These are phyloP conservation scores for Bubo blakistoni DNA, from an alignment of 2,113 vertebrate genomes.

Conservation along the genomic window DNA sequence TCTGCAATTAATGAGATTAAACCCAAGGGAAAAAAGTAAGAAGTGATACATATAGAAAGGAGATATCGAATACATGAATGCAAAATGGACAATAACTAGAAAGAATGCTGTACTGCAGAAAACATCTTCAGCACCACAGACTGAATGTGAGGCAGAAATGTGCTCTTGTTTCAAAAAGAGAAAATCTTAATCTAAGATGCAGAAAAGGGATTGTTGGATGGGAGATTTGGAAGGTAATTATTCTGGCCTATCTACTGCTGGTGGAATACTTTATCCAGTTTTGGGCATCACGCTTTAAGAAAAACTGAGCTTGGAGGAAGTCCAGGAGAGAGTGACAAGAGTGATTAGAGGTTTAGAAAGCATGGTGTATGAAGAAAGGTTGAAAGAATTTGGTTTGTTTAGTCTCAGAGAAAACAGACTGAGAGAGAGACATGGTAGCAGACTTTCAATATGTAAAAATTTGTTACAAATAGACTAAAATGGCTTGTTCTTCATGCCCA, in stretches of 20 bases:
- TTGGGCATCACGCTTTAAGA: slow-evolving; percentile 12
- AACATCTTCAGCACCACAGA: background rate
- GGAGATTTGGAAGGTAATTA: background rate
- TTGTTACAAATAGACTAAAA: background rate
- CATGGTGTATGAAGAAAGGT: slow-evolving; percentile 28
- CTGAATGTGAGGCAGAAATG: background rate
- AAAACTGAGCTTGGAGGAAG: slow-evolving; percentile 6
- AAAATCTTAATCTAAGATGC: background rate
- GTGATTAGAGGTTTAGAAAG: slow-evolving; percentile 46
- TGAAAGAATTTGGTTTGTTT: slow-evolving; percentile 58
- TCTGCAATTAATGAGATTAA: background rate
- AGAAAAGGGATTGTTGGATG: background rate
- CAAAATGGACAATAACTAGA: background rate
- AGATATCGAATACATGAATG: background rate
- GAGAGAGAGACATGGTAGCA: background rate
- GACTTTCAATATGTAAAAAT: background rate
- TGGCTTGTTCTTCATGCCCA: background rate
- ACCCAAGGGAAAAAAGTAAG: background rate
- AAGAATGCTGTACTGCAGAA: background rate
- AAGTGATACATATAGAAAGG: background rate
- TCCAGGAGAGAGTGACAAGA: slow-evolving; percentile 50
- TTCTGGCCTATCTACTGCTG: background rate
- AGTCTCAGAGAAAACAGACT: slow-evolving; percentile 38
- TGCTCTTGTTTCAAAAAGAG: background rate
- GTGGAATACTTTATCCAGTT: slow-evolving; percentile 21